Evolutionary conservation across 1,140 invertebrate genomes (phyloP), one percentile per base, ranked within the genome.

Genomic region (Camponotus floridanus): DNA sequence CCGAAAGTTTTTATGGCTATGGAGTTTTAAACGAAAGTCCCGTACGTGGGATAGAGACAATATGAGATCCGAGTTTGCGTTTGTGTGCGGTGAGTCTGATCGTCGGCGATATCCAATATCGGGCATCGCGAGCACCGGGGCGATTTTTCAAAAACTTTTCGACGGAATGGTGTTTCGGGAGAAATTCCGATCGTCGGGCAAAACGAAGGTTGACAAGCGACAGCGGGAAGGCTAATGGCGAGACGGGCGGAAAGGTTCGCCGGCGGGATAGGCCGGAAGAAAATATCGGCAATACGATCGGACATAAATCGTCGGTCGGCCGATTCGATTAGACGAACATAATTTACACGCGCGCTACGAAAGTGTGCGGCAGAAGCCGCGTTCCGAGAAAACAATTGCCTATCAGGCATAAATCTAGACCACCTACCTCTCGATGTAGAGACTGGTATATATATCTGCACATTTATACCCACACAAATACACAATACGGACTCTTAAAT

Each of bases 301-400:
- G 87, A 88, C 86, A 92, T 94, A 94, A 94, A 94, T 94, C 93
- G 92, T 84, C 33, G 71, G 62, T 70, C 85, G 87, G 15, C 83
- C 89, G 91, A 94, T 94, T 94, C 93, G 94, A 94, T 94, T 94
- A 94, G 92, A 93, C 88, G 88, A 89, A 87, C 91, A 91, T 93
- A 94, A 94, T 94, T 94, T 92, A 94, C 92, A 70, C 84, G 76
- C 67, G 73, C 4, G 15, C 42, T 62, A 55, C 42, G 45, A 78
- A 89, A 78, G 76, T 6, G 76, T 13, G 42, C 61, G 39, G 13
- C 15, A 26, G 26, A 42, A 81, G 78, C 76, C 90, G 78, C 89
- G 86, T 91, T 87, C 90, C 87, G 81, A 81, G 87, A 90, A 92
- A 92, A 92, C 92, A 92, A 93, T 92, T 91, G 91, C 91, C 91